phyloP scores from a whole-genome alignment of 1,140 invertebrate genomes.

The Rhopalosiphum maidis region DNA sequence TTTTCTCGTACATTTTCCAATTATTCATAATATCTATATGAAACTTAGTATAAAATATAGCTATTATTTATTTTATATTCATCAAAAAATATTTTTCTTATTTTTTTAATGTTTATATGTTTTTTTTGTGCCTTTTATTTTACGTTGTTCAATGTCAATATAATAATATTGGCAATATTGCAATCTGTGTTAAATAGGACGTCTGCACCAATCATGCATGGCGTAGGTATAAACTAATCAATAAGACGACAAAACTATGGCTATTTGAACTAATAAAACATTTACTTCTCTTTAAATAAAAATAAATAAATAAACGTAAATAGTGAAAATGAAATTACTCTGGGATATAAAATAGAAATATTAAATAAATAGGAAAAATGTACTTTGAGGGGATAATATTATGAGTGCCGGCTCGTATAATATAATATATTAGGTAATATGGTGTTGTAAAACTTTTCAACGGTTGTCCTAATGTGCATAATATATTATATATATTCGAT shows the following conservation, averaged over 20 bases:
- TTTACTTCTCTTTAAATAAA: not conserved
- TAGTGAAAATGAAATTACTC: not conserved
- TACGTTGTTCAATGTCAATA: not conserved
- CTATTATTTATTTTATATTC: not conserved
- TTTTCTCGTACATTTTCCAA: not conserved
- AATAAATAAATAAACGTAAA: not conserved
- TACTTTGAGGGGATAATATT: not conserved
- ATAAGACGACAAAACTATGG: not conserved
- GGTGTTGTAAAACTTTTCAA: not conserved
- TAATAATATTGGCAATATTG: not conserved
- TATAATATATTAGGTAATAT: not conserved
- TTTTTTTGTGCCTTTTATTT: not conserved
- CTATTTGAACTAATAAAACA: not conserved
- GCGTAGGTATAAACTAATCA: not conserved
- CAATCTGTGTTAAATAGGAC: not conserved
- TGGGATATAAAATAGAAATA: not conserved
- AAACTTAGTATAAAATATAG: not conserved
- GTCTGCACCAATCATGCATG: not conserved
- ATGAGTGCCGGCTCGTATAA: not conserved
- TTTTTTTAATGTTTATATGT: not conserved
- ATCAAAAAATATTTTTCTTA: not conserved
- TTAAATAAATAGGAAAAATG: not conserved
- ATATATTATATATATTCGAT: not conserved
- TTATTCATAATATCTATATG: not conserved
- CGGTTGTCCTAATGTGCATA: not conserved